Evolutionary conservation across 2,113 vertebrate species (phyloP).

Genomic region (Dolichallabes microphthalmus): DNA sequence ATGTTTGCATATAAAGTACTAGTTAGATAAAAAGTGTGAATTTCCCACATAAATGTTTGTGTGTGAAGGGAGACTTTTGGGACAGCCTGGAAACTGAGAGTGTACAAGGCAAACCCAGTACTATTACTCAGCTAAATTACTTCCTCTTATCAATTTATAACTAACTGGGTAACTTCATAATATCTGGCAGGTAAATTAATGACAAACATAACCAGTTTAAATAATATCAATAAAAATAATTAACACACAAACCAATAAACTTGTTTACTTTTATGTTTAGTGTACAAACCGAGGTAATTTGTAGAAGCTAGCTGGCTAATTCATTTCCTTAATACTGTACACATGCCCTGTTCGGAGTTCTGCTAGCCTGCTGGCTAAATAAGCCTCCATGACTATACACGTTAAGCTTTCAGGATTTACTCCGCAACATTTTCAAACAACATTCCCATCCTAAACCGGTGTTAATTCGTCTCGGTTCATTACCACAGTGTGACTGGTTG

Average conservation of each 20-base stretch:
- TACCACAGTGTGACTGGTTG: not conserved
- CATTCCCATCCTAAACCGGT: not conserved
- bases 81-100: too few species aligned
- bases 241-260: too few species aligned
- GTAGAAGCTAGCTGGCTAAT: not conserved
- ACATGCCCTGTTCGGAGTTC: not conserved
- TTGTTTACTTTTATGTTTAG: too few species aligned
- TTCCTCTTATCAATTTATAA: not conserved
- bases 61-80: too few species aligned
- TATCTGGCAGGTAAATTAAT: not conserved
- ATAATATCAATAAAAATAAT: too few species aligned
- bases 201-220: not conserved
- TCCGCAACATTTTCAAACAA: not conserved
- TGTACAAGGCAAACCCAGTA: too few species aligned
- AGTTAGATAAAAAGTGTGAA: too few species aligned
- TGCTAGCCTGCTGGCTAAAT: constrained; percentile 5
- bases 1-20: too few species aligned
- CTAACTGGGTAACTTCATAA: not conserved
- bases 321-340: not conserved
- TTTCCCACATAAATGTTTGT: too few species aligned
- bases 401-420: not conserved
- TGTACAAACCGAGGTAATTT: too few species aligned
- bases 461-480: not conserved
- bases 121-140: not conserved
- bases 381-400: not conserved